Base-by-base conservation (phyloP, 2,888 invertebrate genomes). In the Amblyjoppa proteus region DNA sequence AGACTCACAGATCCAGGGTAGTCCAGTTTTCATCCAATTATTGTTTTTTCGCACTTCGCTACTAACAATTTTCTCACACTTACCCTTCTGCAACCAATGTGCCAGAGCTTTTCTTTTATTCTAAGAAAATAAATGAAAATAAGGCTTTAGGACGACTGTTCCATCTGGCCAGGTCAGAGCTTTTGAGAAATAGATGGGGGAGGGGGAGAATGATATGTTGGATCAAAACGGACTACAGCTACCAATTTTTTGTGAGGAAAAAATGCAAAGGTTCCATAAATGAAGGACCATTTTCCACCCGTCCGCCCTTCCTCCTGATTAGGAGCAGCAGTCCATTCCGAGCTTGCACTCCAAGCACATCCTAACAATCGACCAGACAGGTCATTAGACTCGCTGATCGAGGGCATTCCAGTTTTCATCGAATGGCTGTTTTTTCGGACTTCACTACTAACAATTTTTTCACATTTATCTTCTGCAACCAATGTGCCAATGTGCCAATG, bases 301-400 rank as follows among this genome's bases (percentile, higher is more conserved):
- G 31, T 2, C 31, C 31, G 20, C 20, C 20, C 20, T 20, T 0
- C 20, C 20, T 20, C 31, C 31, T 3, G 4, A 2, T 4, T 4
- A 20, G 20, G 31, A 4, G 3, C 31, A 4, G 4, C 34, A 20
- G 20, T 20, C 20, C 20, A 20, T 20, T 20, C 20, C 53, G 25
- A 61, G 64, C 49, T 75, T 49, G 51, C 64, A 75, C 34, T 75
- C 64, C 49, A 51, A 66, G 51, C 64, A 31, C 75, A 64, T 45
- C 28, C 38, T 2, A 25, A n/a, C 38, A 7, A 66, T 66, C 25
- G 20, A 20, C 20, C 0, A 20, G 20, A 20, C 49, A 75, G 34
- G 61, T 45, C 38, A 49, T 64, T 34, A 34, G 20, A 51, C 51
- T 64, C 9, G 5, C 34, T 49, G 16, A 61, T 74, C 28, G n/a